Base-by-base conservation (phyloP, 2,113 vertebrate species). In the Macquaria ambigua region DNA sequence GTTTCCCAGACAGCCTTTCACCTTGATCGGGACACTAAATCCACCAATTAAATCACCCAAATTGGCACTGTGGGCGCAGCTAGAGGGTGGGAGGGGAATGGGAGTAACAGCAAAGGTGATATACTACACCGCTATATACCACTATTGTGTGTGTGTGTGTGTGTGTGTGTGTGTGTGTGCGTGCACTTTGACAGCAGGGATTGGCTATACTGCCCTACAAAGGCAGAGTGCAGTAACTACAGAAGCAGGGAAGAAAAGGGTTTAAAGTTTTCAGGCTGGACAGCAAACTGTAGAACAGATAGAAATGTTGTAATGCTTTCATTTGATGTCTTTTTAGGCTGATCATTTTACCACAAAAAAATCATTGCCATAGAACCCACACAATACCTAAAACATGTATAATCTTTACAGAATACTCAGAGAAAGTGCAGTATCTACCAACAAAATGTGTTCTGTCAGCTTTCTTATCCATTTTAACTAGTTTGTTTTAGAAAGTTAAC, bases 21-120 rank as follows among this genome's bases (percentile, higher is more conserved):
- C 87, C 91, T 93, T 93, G 85, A 90, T 92, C 79, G 71, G 83
- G 83, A 92, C 89, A 86, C 91, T 93, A 93, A 93, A 93, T 92
- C 91, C 87, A 85, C 82, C 90, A 95, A 93, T 94, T 93, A 93
- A 93, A 94, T 91, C 89, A 93, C 73, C 76, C 67, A 89, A 92
- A 93, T 92, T 94, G 93, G 84, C 79, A 88, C 75, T 81, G 62
- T 83, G 87, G 89, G 82, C 58, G 68, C 92, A 88, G 80, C 77
- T 77, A 62, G 74, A 81, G 77, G 87, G 76, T 77, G 76, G 80
- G 79, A 86, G 79, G 77, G 86, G 56, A 72, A 75, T 28, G 53
- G 82, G 83, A 86, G 85, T 61, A 84, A 91, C 70, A 68, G 85
- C 80, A 84, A 81, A 87, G 78, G 82, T 90, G 88, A 92, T 85